Base-by-base conservation (phyloP, 1,140 invertebrate species). In the Physella acuta region DNA sequence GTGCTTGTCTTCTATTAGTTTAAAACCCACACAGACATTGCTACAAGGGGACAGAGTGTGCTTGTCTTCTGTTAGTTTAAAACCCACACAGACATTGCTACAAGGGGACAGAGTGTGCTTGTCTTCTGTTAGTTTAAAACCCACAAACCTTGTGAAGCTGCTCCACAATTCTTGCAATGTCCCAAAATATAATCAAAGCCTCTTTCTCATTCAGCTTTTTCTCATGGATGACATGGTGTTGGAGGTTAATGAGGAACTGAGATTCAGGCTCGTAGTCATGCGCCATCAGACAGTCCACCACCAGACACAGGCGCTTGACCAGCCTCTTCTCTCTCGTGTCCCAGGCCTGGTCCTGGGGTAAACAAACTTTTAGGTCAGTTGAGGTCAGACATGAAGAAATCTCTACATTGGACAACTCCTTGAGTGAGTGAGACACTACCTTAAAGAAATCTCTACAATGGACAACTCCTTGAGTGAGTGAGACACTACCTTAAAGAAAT, bases 401-500 rank as follows among this genome's bases (percentile, higher is more conserved):
- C 92, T 87, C 93, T 90, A 79, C 92, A 90, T 78, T 92, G 91
- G 69, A 92, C 88, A 52, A 94, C 90, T 63, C 92, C 92, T 76
- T 90, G 87, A 75, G 91, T 90, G 88, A 59, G 89, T 88, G 1
- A 94, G 84, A 30, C 92, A 81, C 49, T 90, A 91, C 31, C 92
- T 84, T 20, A 94, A 81, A 20, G 91, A 91, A 84, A 92, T 92
- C 81, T 94, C 92, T 1, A 91, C 92, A 76, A 93, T 91, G 5
- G 93, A 78, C 17, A 94, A 80, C 90, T 92, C 92, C 85, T 93
- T 93, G 3, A n/a, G n/a, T n/a, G n/a, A n/a, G n/a, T n/a, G n/a
- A n/a, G n/a, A n/a, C n/a, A n/a, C n/a, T n/a, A 92, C 92, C 86
- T 92, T 92, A 84, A 92, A 93, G 68, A 93, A 86, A 53, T 90